Percentiles rank a stretch among this genome's conserved stretches.
These are phyloP conservation scores for Petrolisthes cinctipes DNA, from an alignment of 2,888 invertebrate species.

Conservation along the genomic window DNA sequence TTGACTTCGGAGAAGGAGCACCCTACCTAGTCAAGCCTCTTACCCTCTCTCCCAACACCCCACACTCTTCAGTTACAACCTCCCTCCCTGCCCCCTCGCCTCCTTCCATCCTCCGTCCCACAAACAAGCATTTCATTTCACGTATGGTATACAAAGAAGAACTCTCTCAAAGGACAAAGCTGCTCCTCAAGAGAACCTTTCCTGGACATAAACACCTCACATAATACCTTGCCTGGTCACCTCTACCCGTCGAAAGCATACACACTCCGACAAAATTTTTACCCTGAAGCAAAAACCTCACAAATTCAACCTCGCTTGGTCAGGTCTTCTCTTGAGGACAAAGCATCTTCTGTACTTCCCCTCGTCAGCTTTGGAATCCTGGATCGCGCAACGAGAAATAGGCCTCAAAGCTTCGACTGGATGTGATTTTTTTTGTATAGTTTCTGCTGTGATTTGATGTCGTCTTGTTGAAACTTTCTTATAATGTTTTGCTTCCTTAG, in stretches of 20 bases:
- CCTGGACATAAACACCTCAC: too few relatives aligned
- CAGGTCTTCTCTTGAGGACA: too few relatives aligned
- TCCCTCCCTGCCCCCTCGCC: background rate
- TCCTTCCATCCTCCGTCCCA: background rate
- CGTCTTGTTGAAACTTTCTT: constrained; percentile 31
- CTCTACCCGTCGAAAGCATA: too few relatives aligned
- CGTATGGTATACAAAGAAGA: too few relatives aligned
- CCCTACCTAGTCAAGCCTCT: constrained; percentile 53
- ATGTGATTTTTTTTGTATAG: constrained; percentile 18
- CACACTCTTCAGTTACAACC: background rate
- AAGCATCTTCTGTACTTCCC: background rate
- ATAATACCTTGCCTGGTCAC: too few relatives aligned
- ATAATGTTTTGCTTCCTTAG: background rate
- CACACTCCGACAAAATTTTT: too few relatives aligned
- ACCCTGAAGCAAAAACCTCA: too few relatives aligned
- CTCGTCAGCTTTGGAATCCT: constrained; percentile 18
- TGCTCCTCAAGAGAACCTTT: too few relatives aligned
- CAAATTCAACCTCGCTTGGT: too few relatives aligned
- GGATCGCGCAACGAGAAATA: constrained; percentile 49
- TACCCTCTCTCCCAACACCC: constrained; percentile 12
- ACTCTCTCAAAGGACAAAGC: too few relatives aligned
- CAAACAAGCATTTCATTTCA: too few relatives aligned
- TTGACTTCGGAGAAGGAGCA: constrained; percentile 55
- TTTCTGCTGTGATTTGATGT: constrained; percentile 48
- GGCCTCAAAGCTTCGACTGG: constrained; percentile 18